phyloP scores from a whole-genome alignment of 2,888 invertebrate genomes.

The Congeria kusceri region DNA sequence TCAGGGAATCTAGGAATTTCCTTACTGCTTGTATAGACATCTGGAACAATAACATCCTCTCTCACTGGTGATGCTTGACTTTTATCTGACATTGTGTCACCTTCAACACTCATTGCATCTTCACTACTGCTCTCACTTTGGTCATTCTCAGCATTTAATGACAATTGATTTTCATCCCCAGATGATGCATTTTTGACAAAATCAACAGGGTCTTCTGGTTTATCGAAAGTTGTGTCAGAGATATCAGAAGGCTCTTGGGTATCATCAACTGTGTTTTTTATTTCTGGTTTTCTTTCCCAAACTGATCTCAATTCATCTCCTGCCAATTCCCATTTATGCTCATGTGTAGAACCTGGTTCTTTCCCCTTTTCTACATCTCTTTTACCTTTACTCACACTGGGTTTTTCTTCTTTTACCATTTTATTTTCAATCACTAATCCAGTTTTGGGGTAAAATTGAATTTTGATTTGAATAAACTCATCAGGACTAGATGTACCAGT shows the following conservation, averaged over 20 bases:
- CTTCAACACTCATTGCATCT: background rate
- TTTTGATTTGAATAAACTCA: conserved; percentile 54
- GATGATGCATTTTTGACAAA: conserved; percentile 1
- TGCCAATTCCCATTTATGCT: conserved; percentile 55
- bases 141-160: too few relatives aligned
- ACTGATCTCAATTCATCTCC: conserved; percentile 46
- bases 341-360: conserved; percentile 26
- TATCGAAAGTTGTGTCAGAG: conserved; percentile 15
- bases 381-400: background rate
- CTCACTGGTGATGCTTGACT: background rate
- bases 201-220: conserved; percentile 9
- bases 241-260: conserved; percentile 38
- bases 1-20: background rate
- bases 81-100: background rate
- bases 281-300: conserved; percentile 42
- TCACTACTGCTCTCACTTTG: background rate
- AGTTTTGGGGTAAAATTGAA: conserved; percentile 43
- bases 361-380: background rate
- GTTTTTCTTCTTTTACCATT: conserved; percentile 20
- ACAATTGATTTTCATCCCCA: conserved; percentile 18
- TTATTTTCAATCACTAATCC: conserved; percentile 52
- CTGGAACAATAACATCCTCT: conserved; percentile 25
- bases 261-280: conserved; percentile 6
- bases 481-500: conserved; percentile 24
- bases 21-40: conserved; percentile 7